Conservation (phyloP, 2,888 invertebrate species). For the Cantharis rufa region DNA sequence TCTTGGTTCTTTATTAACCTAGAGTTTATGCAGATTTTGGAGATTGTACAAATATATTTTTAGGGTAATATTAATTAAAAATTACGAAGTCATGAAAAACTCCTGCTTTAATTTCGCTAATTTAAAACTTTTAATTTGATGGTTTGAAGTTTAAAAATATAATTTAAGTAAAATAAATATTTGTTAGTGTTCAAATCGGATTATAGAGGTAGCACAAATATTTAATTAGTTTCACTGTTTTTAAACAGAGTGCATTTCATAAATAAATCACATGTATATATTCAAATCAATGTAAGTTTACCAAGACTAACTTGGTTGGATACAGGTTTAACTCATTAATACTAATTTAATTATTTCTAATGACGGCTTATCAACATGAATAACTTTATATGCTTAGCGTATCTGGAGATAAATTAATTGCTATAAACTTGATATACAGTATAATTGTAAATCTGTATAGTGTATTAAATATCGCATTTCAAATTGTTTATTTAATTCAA, state of each 20-base stretch:
- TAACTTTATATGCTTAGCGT: neutral
- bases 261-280: neutral
- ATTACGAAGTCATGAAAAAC: neutral
- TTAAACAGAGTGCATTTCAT: neutral
- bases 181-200: neutral
- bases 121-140: neutral
- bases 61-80: neutral
- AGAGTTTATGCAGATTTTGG: neutral
- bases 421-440: neutral
- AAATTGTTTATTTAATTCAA: neutral
- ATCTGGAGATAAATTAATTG: slow-evolving; percentile 1
- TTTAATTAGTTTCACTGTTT: neutral
- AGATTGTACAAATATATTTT: neutral
- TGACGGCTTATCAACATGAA: slow-evolving; percentile 2
- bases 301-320: neutral
- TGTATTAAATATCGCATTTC: neutral
- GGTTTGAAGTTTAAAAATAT: neutral
- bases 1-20: neutral
- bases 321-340: neutral
- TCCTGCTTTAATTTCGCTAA: neutral
- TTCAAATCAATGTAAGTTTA: neutral
- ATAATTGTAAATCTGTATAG: neutral
- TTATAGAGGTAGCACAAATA: neutral
- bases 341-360: slow-evolving; percentile 2
- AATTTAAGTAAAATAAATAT: neutral